These are phyloP conservation scores for Siniperca scherzeri DNA, from an alignment of 2,797 vertebrate species.

Conservation along the genomic window DNA sequence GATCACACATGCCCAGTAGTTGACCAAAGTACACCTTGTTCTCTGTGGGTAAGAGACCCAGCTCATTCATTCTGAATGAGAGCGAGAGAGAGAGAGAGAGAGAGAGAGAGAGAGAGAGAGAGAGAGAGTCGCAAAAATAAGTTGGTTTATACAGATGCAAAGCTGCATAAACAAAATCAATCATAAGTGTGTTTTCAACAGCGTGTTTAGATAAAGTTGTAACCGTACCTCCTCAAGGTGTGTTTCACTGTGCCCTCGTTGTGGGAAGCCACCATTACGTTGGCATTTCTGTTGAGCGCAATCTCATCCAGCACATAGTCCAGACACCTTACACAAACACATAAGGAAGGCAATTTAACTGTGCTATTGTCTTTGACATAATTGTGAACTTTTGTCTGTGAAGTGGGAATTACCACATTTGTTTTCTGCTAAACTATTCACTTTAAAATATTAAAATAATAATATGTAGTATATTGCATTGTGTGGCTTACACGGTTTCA, in stretches of 20 bases:
- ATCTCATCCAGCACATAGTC: conserved; percentile 92
- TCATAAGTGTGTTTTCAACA: conserved; percentile 13
- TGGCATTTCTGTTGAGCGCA: conserved; percentile 81
- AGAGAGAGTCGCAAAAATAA: neutral
- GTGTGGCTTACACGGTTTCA: neutral
- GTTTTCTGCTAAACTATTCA: neutral
- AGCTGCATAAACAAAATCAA: conserved; percentile 15
- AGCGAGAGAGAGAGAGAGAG: neutral
- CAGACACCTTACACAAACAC: conserved; percentile 87
- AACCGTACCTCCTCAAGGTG: conserved; percentile 85
- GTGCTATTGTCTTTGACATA: neutral
- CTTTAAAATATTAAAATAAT: conserved; percentile 14
- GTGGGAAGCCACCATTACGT: conserved; percentile 95
- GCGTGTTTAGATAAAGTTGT: neutral
- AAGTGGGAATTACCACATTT: neutral
- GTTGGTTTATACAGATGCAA: conserved; percentile 19
- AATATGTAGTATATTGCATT: neutral
- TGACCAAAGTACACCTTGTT: conserved; percentile 95
- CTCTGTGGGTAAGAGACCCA: conserved; percentile 88
- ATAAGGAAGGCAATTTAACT: conserved; percentile 4
- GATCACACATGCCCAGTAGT: conserved; percentile 96
- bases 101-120: neutral
- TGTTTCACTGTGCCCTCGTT: conserved; percentile 92
- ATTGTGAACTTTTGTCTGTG: neutral
- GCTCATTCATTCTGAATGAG: conserved; percentile 89